Conservation (phyloP, 2,888 invertebrate genomes). For the Ophion ellenae region DNA sequence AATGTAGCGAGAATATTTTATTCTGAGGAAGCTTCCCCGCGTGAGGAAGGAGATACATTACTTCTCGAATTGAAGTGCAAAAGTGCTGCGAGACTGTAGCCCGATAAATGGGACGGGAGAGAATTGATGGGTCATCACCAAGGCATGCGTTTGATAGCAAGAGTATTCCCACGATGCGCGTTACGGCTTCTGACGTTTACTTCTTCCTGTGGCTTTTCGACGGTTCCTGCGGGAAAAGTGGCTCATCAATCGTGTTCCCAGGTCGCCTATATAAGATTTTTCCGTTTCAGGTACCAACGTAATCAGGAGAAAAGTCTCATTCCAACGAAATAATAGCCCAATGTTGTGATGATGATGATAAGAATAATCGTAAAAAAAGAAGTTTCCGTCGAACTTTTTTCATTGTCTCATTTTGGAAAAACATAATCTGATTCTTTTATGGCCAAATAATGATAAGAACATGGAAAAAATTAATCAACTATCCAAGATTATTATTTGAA, state of each 20-base stretch:
- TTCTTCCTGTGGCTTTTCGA: constrained; percentile 43
- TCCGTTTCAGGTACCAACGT: constrained; percentile 27
- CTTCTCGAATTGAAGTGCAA: constrained; percentile 13
- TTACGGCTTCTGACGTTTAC: constrained; percentile 55
- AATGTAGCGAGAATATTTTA: too few species aligned
- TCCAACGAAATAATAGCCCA: constrained; percentile 11
- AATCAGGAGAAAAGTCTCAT: constrained; percentile 32
- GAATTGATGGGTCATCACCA: constrained; percentile 65
- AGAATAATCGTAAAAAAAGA: too few species aligned
- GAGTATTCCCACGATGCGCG: constrained; percentile 63
- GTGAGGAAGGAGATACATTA: background rate
- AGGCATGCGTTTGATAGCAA: constrained; percentile 60
- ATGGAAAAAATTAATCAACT: too few species aligned
- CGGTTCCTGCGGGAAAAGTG: constrained; percentile 56
- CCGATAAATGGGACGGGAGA: constrained; percentile 53
- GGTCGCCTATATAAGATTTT: constrained; percentile 52
- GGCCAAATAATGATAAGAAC: too few species aligned
- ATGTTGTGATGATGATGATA: background rate
- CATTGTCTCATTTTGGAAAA: too few species aligned
- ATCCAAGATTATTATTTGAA: too few species aligned
- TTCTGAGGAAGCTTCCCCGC: background rate
- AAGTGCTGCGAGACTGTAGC: constrained; percentile 49
- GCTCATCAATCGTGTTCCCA: constrained; percentile 55
- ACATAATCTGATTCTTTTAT: too few species aligned
- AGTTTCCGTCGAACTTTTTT: too few species aligned